Conservation (phyloP, 2,113 vertebrate species). For the Solea solea region DNA sequence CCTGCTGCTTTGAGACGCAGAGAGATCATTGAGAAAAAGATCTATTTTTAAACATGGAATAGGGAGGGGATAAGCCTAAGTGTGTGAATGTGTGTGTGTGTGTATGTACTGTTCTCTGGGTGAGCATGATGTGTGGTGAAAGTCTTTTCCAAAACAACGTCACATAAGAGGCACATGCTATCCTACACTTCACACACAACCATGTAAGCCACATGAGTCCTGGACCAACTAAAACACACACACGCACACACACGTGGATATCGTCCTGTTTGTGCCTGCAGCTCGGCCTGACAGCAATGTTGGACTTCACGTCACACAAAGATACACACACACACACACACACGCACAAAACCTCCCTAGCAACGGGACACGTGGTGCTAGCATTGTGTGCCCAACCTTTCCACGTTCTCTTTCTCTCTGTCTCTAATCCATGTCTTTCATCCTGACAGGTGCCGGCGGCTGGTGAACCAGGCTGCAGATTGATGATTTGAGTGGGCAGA, state of each 20-base stretch:
- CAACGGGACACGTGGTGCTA: conserved; percentile 67
- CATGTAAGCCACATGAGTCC: conserved; percentile 49
- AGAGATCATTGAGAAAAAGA: conserved; percentile 77
- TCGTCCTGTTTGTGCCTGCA: conserved; percentile 64
- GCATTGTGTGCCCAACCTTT: conserved; percentile 69
- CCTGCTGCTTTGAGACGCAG: conserved; percentile 64
- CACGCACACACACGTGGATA: conserved; percentile 63
- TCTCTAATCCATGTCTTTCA: conserved; percentile 73
- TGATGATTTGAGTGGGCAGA: conserved; percentile 70
- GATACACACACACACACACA: conserved; percentile 41
- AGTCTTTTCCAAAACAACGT: conserved; percentile 66
- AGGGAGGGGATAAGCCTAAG: conserved; percentile 60
- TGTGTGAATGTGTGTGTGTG: conserved; percentile 16
- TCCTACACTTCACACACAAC: conserved; percentile 63
- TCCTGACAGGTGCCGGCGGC: conserved; percentile 72
- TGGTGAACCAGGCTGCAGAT: conserved; percentile 68
- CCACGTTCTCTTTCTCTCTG: conserved; percentile 55
- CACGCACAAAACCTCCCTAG: conserved; percentile 61
- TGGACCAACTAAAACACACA: background rate
- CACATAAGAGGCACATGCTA: conserved; percentile 56
- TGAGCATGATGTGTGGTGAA: conserved; percentile 74
- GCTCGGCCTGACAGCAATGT: conserved; percentile 66
- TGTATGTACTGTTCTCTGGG: conserved; percentile 46
- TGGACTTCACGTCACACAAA: conserved; percentile 66
- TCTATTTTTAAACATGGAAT: conserved; percentile 74